phyloP scores from a whole-genome alignment of 1,140 invertebrate species.

The Cyclina sinensis region DNA sequence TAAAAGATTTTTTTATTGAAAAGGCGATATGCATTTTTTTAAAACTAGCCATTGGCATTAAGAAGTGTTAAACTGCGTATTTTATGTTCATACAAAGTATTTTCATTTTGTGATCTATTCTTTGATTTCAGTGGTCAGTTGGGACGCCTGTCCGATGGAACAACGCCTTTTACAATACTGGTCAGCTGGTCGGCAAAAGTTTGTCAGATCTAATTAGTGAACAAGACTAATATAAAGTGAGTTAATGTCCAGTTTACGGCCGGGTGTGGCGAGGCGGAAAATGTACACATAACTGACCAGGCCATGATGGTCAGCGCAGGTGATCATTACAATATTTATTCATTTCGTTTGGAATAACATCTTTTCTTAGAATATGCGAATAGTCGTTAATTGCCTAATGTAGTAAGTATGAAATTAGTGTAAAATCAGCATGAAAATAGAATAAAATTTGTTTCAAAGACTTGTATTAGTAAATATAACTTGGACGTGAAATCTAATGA shows the following conservation, averaged over 20 bases:
- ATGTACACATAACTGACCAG: slow-evolving; percentile 65
- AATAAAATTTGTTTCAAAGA: too few species aligned
- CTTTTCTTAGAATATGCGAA: too few species aligned
- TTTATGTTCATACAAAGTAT: too few species aligned
- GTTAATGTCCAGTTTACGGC: slow-evolving; percentile 50
- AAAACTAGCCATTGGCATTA: too few species aligned
- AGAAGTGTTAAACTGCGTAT: too few species aligned
- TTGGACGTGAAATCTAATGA: too few species aligned
- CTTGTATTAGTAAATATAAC: too few species aligned
- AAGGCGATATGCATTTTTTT: too few species aligned
- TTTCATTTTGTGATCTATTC: background rate
- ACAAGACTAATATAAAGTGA: slow-evolving; percentile 58
- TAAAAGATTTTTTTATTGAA: too few species aligned
- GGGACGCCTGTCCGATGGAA: background rate
- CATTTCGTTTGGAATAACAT: background rate
- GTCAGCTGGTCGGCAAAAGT: background rate
- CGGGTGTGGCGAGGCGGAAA: slow-evolving; percentile 63
- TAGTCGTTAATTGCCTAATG: too few species aligned
- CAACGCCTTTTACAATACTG: background rate
- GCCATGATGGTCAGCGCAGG: slow-evolving; percentile 58
- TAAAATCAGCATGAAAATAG: too few species aligned
- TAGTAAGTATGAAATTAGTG: too few species aligned
- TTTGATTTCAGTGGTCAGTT: background rate
- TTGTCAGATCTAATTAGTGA: slow-evolving; percentile 63
- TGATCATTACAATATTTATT: background rate